Base-by-base conservation (phyloP, 1,140 invertebrate species). In the Venturia canescens region DNA sequence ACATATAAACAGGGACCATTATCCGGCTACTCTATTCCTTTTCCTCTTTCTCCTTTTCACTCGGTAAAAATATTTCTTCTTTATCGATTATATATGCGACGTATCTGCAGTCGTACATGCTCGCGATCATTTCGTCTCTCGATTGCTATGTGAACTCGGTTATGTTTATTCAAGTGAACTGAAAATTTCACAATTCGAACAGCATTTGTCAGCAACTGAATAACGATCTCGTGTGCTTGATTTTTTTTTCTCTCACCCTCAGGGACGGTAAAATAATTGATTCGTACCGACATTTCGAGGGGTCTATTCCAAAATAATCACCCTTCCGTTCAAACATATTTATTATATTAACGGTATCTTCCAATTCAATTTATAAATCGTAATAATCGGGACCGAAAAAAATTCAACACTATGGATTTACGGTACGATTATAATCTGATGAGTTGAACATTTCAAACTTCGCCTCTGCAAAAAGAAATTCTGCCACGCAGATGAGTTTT, bases 141-240 rank as follows among this genome's bases (percentile, higher is more conserved):
- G 23, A 63, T 27, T 63, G 3, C 60, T 63, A n/a, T 63, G 23
- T 11, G 21, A 26, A 74, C 27, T 74, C 44, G 3, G 21, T 3
- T 63, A 26, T 74, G 48, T 53, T 74, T 74, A 57, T 74, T 57
- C 71, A 74, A 74, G 71, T 74, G 71, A 48, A 53, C 44, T 74
- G 71, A 50, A 74, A 74, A 48, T 63, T 26, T 27, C 44, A n/a
- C 48, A 26, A 74, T 74, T 27, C n/a, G 23, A 15, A 57, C 9
- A 26, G 23, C 48, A 23, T 57, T 74, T 74, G 21, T 69, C 29
- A 23, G n/a, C 23, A 63, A 13, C 26, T 23, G 23, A 23, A 63
- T 26, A 63, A 15, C 13, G 16, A 3, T n/a, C 3, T 69, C 67
- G 67, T 69, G 21, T 67, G 4, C 27, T 16, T 57, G n/a, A 16